Base-by-base conservation (phyloP, 2,113 vertebrate species). In the Entelurus aequoreus region DNA sequence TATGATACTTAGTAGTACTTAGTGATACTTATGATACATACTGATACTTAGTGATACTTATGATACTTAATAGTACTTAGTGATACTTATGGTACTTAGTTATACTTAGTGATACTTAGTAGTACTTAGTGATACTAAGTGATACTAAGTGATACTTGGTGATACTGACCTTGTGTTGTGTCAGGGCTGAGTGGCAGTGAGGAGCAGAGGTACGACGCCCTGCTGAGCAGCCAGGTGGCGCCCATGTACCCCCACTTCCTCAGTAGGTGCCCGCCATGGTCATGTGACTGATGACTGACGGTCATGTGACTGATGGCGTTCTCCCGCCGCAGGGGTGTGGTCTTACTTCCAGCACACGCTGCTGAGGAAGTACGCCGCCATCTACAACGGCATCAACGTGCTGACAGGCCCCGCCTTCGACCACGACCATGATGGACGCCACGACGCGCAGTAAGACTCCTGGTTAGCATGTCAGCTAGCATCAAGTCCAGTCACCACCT, bases 171-270 rank as follows among this genome's bases (percentile, higher is more conserved):
- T 19, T 19, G 19, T 19, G 19, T 19, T 55, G 49, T 56, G 60
- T 1, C 69, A 98, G 96, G 85, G 58, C 87, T 92, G 28, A 93
- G 54, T 49, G 71, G 40, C 35, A 86, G 86, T 28, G 73, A 0
- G 6, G 6, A 83, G 9, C 87, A 89, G 68, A 90, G 91, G 71
- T 93, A 87, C 53, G 97, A 98, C 55, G 92, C 91, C 46, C 85
- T 99, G 60, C 83, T 93, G 49, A 92, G 90, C 63, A 95, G 92
- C 76, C 98, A 99, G 49, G 84, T 95, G 51, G 91, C 93, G 48
- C 95, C 95, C 2, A 93, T 96, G 93, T 95, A 92, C 73, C 64
- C 55, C 1, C 87, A 80, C 66, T 99, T 98, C 62, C 88, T 80
- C 83, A 91, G 96, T 98, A 84, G 87, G 94, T 88, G 1, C n/a